These are phyloP conservation scores for Carlito syrichta DNA, from an alignment of 2,113 vertebrate species.

Conservation along the genomic window DNA sequence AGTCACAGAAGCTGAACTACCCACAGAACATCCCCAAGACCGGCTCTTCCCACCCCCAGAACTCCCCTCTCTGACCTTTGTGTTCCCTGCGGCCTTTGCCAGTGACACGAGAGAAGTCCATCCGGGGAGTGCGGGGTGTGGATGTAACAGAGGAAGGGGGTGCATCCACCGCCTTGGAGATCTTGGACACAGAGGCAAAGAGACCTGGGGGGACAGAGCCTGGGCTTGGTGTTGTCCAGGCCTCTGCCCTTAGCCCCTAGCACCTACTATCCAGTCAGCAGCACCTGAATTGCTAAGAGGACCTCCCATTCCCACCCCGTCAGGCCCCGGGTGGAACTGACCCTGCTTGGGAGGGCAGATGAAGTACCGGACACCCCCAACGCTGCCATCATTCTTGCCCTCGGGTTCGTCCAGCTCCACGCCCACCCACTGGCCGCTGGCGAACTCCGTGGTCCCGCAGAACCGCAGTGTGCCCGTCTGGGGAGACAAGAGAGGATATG, in stretches of 20 bases:
- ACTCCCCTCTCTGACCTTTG: conserved; percentile 78
- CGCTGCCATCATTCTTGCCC: conserved; percentile 94
- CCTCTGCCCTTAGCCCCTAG: background rate
- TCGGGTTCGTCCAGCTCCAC: conserved; percentile 93
- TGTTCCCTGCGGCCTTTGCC: conserved; percentile 91
- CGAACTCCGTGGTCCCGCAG: conserved; percentile 94
- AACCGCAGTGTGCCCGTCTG: conserved; percentile 91
- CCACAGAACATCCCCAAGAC: background rate
- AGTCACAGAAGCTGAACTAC: background rate
- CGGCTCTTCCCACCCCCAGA: background rate
- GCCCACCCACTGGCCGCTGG: conserved; percentile 95
- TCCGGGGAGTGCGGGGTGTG: conserved; percentile 90
- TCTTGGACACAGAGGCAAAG: conserved; percentile 93
- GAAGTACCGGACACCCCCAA: conserved; percentile 93
- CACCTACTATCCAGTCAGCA: background rate
- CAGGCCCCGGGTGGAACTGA: conserved; percentile 58
- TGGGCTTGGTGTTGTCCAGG: background rate
- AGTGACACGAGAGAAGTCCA: conserved; percentile 90
- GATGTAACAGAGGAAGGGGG: conserved; percentile 89
- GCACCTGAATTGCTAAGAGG: background rate
- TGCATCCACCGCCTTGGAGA: conserved; percentile 86
- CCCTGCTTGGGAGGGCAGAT: conserved; percentile 94
- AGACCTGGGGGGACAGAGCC: conserved; percentile 83
- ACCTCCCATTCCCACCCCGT: background rate
- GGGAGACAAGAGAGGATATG: background rate